phyloP scores from a whole-genome alignment of 2,113 vertebrate genomes.

The Verasper variegatus region DNA sequence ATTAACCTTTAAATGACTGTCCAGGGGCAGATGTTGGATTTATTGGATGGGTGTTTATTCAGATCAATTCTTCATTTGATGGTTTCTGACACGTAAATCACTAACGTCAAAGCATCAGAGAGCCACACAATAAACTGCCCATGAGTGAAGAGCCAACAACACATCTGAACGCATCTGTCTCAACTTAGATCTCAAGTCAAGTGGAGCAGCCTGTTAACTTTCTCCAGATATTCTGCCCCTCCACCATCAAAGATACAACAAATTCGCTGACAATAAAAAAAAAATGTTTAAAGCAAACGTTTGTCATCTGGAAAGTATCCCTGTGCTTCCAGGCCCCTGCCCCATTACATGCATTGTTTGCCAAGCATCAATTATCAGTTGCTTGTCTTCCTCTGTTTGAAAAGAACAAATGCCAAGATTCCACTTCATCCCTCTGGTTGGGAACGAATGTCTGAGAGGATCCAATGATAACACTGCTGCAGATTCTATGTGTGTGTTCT shows the following conservation, averaged over 20 bases:
- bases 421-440: slow-evolving; percentile 47
- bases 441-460: slow-evolving; percentile 17
- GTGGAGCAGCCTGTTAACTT: slow-evolving; percentile 55
- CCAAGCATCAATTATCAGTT: slow-evolving; percentile 68
- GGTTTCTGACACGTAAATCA: slow-evolving; percentile 9
- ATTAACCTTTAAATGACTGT: slow-evolving; percentile 36
- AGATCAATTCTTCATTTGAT: background rate
- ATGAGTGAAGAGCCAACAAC: slow-evolving; percentile 13
- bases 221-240: slow-evolving; percentile 36
- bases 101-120: background rate
- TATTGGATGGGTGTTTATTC: slow-evolving; percentile 9
- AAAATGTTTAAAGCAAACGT: slow-evolving; percentile 47
- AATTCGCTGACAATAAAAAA: slow-evolving; percentile 48
- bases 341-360: slow-evolving; percentile 58
- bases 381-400: slow-evolving; percentile 57
- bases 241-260: slow-evolving; percentile 44
- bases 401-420: slow-evolving; percentile 68
- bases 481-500: slow-evolving; percentile 30
- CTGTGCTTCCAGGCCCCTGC: background rate
- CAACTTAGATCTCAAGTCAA: slow-evolving; percentile 48
- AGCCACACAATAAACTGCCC: slow-evolving; percentile 21
- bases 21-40: background rate
- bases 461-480: slow-evolving; percentile 63
- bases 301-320: slow-evolving; percentile 69
- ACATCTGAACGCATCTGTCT: slow-evolving; percentile 62